phyloP scores from a whole-genome alignment of 23 tunicate species.

The Aplidium turbinatum region DNA sequence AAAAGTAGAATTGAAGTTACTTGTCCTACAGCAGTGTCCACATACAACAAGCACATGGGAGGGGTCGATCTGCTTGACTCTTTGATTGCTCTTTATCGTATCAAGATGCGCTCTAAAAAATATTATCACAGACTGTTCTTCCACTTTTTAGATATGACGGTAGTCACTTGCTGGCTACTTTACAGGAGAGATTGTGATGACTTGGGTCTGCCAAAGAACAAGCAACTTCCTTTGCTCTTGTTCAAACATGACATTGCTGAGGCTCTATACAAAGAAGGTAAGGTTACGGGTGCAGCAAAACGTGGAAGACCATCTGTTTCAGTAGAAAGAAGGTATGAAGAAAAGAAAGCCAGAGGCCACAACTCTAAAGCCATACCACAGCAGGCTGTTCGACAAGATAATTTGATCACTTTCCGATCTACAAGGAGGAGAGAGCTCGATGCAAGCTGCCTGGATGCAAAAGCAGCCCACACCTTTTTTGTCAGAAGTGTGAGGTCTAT shows the following conservation, averaged over 20 bases:
- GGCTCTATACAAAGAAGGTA: constrained; percentile 6
- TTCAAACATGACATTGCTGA: constrained; percentile 16
- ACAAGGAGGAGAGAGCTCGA: constrained; percentile 9
- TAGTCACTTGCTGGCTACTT: constrained; percentile 9
- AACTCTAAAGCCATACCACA: constrained; percentile 13
- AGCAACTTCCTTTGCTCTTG: constrained; percentile 14
- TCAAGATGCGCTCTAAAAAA: constrained; percentile 6
- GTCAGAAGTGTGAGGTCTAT: constrained; percentile 20
- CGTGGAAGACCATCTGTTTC: constrained; percentile 18
- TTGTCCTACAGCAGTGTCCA: constrained; percentile 9
- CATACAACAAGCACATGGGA: constrained; percentile 20
- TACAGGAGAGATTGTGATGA: constrained; percentile 14
- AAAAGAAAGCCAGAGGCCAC: constrained; percentile 14
- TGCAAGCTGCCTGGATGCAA: constrained; percentile 5
- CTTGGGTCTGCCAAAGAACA: background rate
- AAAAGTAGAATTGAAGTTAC: constrained; percentile 16
- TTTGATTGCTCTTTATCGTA: constrained; percentile 4
- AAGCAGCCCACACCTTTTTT: constrained; percentile 7
- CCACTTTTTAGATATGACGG: constrained; percentile 13
- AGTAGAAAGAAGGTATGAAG: constrained; percentile 7
- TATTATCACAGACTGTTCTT: constrained; percentile 6
- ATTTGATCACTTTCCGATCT: constrained; percentile 15
- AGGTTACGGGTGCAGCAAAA: background rate
- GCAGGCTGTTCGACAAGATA: constrained; percentile 3
- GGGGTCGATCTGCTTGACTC: constrained; percentile 19